Percentiles rank a stretch among this genome's conserved stretches.
Evolutionary conservation across 1,140 invertebrate genomes (phyloP).

Genomic region (Zaprionus kolodkinae): DNA sequence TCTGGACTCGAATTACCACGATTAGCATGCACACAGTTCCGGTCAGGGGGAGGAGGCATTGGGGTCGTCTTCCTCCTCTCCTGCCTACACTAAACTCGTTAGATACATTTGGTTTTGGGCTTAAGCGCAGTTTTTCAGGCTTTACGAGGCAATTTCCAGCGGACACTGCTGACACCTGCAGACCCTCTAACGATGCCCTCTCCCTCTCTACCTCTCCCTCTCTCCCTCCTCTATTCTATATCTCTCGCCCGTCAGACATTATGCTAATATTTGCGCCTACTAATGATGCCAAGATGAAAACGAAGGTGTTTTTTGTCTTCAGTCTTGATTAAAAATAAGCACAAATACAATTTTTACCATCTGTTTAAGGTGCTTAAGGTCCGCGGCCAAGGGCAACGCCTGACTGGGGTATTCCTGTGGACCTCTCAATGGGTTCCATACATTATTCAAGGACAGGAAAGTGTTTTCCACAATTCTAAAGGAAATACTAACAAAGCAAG

Average conservation of each 20-base stretch:
- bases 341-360: constrained; percentile 31
- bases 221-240: background rate
- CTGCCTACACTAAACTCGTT: background rate
- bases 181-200: constrained; percentile 29
- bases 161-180: constrained; percentile 49
- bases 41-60: background rate
- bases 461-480: background rate
- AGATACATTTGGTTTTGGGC: constrained; percentile 16
- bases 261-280: constrained; percentile 80
- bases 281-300: constrained; percentile 74
- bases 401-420: background rate
- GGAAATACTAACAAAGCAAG: background rate
- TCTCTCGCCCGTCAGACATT: constrained; percentile 51
- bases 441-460: background rate
- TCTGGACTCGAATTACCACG: constrained; percentile 74
- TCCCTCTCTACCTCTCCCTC: background rate
- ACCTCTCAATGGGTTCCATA: background rate
- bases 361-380: constrained; percentile 36
- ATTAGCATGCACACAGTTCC: constrained; percentile 60
- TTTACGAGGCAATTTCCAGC: constrained; percentile 22
- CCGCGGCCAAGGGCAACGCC: constrained; percentile 35
- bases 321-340: constrained; percentile 64
- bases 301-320: constrained; percentile 56
- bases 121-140: constrained; percentile 57
- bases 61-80: background rate